Evolutionary conservation across 2,797 vertebrate genomes (phyloP).

Genomic region (Sternarchorhynchus goeldii): DNA sequence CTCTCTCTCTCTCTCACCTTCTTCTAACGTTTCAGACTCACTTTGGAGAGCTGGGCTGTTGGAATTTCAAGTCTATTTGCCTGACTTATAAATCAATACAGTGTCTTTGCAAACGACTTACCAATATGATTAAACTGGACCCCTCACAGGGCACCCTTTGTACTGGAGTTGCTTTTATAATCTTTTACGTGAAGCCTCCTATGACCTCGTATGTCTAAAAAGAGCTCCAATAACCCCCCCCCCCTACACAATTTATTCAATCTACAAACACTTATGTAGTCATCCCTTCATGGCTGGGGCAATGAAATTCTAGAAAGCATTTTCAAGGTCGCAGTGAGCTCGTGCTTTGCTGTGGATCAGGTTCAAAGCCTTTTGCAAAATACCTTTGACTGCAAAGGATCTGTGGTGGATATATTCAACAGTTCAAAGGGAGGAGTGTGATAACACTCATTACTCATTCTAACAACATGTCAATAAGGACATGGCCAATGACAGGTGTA

Average conservation of each 20-base stretch:
- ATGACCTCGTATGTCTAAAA: not conserved
- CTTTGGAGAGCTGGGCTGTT: slow-evolving; percentile 37
- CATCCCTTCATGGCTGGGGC: slow-evolving; percentile 59
- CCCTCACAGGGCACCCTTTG: not conserved
- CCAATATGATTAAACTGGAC: slow-evolving; percentile 1
- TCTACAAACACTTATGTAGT: slow-evolving; percentile 55
- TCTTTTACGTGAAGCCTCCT: slow-evolving; percentile 4
- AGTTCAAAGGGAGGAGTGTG: slow-evolving; percentile 58
- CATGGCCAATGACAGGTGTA: not conserved
- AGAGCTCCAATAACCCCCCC: slow-evolving; percentile 19
- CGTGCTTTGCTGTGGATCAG: slow-evolving; percentile 39
- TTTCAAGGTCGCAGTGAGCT: slow-evolving; percentile 55
- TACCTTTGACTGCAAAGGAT: slow-evolving; percentile 23
- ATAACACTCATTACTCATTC: slow-evolving; percentile 9
- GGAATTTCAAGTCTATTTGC: slow-evolving; percentile 6
- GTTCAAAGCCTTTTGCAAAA: slow-evolving; percentile 61
- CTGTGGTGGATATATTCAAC: slow-evolving; percentile 61
- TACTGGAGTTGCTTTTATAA: slow-evolving; percentile 18
- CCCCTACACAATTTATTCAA: slow-evolving; percentile 48
- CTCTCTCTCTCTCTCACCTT: slow-evolving; percentile 14
- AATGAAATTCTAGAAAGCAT: slow-evolving; percentile 52
- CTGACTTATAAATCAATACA: slow-evolving; percentile 14
- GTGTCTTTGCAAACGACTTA: slow-evolving; percentile 6
- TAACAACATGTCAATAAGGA: slow-evolving; percentile 5
- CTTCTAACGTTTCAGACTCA: slow-evolving; percentile 18